Conservation (phyloP, 1,140 invertebrate species). For the Drosophila mauritiana region DNA sequence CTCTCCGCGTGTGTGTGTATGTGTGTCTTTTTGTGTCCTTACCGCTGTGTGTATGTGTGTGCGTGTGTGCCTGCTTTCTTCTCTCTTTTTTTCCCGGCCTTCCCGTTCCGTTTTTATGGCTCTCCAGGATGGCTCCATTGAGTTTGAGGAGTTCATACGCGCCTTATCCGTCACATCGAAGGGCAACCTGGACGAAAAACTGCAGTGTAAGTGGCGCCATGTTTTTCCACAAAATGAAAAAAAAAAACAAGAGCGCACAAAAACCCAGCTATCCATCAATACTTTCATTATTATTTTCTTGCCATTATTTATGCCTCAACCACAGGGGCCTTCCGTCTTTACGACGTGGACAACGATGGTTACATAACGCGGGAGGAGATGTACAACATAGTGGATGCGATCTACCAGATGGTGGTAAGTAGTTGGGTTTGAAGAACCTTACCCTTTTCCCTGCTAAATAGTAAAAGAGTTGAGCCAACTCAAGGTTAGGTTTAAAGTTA, state of each 20-base stretch:
- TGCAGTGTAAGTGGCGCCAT: constrained; percentile 93
- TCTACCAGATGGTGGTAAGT: constrained; percentile 99
- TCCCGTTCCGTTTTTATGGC: constrained; percentile 1
- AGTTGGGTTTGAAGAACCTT: not conserved
- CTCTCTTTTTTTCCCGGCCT: constrained; percentile 14
- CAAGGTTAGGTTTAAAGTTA: too few species aligned
- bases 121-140: constrained; percentile 96
- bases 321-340: constrained; percentile 97
- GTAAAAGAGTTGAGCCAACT: too few species aligned
- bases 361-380: constrained; percentile 99
- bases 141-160: constrained; percentile 98
- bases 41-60: constrained; percentile 7
- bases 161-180: constrained; percentile 97
- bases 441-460: not conserved
- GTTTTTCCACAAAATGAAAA: not conserved
- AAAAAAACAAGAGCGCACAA: too few species aligned
- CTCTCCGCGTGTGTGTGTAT: constrained; percentile 13
- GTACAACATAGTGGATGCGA: constrained; percentile 99
- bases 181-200: constrained; percentile 97
- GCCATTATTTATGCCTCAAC: constrained; percentile 6
- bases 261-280: not conserved
- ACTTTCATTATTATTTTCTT: not conserved
- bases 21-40: constrained; percentile 7
- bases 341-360: constrained; percentile 99
- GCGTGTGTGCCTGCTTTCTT: constrained; percentile 8